Base-by-base conservation (phyloP, 2,797 vertebrate species). In the Hafferia zeledoni region DNA sequence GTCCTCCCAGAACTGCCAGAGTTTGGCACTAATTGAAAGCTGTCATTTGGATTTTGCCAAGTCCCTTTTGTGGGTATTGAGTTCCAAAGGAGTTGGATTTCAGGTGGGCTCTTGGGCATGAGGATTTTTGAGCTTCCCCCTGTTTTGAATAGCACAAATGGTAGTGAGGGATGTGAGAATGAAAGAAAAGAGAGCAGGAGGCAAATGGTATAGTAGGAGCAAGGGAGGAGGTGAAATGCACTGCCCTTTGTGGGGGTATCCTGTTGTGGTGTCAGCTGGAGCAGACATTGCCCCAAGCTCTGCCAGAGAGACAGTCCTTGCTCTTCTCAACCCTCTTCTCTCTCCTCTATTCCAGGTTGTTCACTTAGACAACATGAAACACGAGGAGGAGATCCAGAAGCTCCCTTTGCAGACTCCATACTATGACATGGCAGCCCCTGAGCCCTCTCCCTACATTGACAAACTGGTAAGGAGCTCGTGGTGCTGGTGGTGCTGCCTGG, bases 381-480 rank as follows among this genome's bases (percentile, higher is more conserved):
- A 82, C 0, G 94, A 98, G 15, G 98, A 99, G 85, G 98, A 99
- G 89, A 98, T 98, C 79, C 98, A 98, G 98, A 98, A 99, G 94
- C 97, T 98, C 90, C 98, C 98, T 49, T 98, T 98, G 28, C 98
- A 99, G 97, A 95, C 98, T 50, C 98, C 98, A 30, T 99, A 99
- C 97, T 99, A 98, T 7, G 98, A 99, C 97, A 98, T 99, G 98
- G 98, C 98, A 50, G 97, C 98, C 90, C 98, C 98, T 0, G 98
- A 99, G 95, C 97, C 98, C 64, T 98, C 98, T 83, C 97, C 98
- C 74, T 98, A 98, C 97, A 96, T 97, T 39, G 97, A 98, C 97
- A 99, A 98, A 86, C 97, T 94, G 98, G 99, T 99, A 98, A 99
- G 99, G 98, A 96, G 67, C 25, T 8, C 7, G 10, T 47, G 57